A percentile compares a stretch with the other conserved stretches of the same genome.
Evolutionary conservation across 1,140 invertebrate species (phyloP).

Genomic region (Liolophura sinensis): DNA sequence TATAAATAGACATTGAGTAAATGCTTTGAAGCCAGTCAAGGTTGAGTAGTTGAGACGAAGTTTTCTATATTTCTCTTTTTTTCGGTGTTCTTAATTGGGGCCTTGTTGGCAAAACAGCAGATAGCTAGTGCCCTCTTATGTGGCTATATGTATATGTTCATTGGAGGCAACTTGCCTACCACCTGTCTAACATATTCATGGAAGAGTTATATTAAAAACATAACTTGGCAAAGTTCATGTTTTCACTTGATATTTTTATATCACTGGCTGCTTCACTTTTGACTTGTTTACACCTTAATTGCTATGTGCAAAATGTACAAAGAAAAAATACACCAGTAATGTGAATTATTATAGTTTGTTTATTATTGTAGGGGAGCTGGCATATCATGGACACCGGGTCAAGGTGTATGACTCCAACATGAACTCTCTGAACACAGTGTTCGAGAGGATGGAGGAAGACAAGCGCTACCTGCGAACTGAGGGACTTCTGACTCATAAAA

Average conservation of each 20-base stretch:
- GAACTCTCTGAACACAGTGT: constrained; percentile 52
- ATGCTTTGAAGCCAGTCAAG: too few species aligned
- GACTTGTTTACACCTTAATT: not conserved
- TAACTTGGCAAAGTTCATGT: not conserved
- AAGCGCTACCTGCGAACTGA: constrained; percentile 54
- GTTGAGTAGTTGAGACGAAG: too few species aligned
- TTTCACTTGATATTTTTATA: not conserved
- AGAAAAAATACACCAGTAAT: not conserved
- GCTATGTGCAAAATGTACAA: constrained; percentile 7
- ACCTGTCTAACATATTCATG: too few species aligned
- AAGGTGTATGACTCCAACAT: constrained; percentile 58
- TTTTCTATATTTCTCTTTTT: too few species aligned
- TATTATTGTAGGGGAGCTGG: constrained; percentile 55
- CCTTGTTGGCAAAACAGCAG: too few species aligned
- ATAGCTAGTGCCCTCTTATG: too few species aligned
- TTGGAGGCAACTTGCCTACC: too few species aligned
- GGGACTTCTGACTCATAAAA: constrained; percentile 54
- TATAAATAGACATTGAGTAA: too few species aligned
- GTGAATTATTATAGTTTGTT: not conserved
- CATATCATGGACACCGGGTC: constrained; percentile 62
- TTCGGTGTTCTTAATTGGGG: too few species aligned
- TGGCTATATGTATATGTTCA: too few species aligned
- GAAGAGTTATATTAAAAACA: not conserved
- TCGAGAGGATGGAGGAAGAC: constrained; percentile 57
- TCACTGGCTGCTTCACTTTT: not conserved